Evolutionary conservation across 2,888 invertebrate genomes (phyloP).

Genomic region (Hyppa rectilinea): DNA sequence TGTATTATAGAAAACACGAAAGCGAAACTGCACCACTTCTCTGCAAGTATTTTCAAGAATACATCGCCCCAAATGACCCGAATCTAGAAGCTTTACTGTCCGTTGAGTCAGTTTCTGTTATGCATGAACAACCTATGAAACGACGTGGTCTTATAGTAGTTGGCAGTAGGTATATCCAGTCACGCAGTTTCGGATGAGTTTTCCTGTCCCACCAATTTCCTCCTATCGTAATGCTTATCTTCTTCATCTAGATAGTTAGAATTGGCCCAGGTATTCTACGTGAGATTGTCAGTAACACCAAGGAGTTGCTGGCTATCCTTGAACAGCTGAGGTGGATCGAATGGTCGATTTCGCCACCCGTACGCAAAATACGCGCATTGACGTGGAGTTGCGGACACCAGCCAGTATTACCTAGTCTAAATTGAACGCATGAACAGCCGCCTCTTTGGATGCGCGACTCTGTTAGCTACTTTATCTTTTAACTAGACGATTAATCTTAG

Average conservation of each 20-base stretch:
- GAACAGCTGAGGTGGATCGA: no score
- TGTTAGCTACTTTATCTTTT: constrained; percentile 25
- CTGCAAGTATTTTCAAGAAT: constrained; percentile 2
- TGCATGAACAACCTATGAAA: neutral
- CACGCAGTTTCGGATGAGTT: no score
- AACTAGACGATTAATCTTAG: constrained; percentile 36
- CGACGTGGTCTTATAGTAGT: neutral
- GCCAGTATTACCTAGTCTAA: no score
- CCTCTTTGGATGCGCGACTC: constrained; percentile 9
- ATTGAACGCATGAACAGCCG: neutral
- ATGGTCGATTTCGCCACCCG: no score
- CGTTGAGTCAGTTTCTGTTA: neutral
- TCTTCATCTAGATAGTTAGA: constrained; percentile 17
- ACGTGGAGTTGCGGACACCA: no score
- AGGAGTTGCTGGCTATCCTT: no score
- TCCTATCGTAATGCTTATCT: neutral
- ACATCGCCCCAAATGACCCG: neutral
- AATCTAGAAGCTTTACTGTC: neutral
- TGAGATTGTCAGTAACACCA: no score
- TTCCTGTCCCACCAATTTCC: neutral
- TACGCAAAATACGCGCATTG: no score
- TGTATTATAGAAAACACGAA: constrained; percentile 23
- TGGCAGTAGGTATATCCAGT: neutral
- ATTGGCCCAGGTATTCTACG: no score
- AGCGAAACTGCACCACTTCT: constrained; percentile 22